phyloP scores from a whole-genome alignment of 2,797 vertebrate species.

The Rhodeus uyekii region DNA sequence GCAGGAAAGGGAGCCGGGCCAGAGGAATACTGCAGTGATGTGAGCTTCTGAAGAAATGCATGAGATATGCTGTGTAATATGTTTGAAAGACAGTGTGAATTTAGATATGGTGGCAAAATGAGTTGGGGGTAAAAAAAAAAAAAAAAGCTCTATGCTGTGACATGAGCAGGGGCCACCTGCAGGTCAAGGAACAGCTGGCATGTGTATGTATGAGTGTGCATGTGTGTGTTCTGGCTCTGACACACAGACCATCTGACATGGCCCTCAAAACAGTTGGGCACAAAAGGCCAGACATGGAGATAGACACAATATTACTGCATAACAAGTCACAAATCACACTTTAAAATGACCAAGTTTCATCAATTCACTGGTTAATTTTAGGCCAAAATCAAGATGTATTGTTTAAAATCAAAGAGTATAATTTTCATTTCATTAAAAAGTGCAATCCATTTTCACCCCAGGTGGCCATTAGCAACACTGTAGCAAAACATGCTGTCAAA shows the following conservation, averaged over 20 bases:
- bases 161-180: conserved; percentile 69
- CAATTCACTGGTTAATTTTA: not conserved
- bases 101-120: conserved; percentile 39
- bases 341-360: not conserved
- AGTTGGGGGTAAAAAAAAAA: conserved; percentile 27
- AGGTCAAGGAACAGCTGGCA: conserved; percentile 69
- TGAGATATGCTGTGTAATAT: conserved; percentile 16
- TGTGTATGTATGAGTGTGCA: conserved; percentile 55
- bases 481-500: not conserved
- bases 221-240: conserved; percentile 57
- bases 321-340: not conserved
- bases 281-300: conserved; percentile 51
- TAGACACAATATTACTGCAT: conserved; percentile 22
- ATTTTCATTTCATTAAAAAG: conserved; percentile 15
- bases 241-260: conserved; percentile 58
- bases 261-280: conserved; percentile 46
- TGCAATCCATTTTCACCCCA: not conserved
- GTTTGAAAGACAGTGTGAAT: conserved; percentile 23
- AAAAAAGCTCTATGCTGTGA: conserved; percentile 52
- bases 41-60: conserved; percentile 32
- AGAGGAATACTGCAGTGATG: conserved; percentile 18
- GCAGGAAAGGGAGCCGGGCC: conserved; percentile 36
- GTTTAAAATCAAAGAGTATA: not conserved
- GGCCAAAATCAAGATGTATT: not conserved
- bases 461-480: not conserved